Percentiles rank a stretch among this genome's conserved stretches.
These are phyloP conservation scores for Macaca mulatta DNA, from an alignment of 2,113 vertebrate species.

Conservation along the genomic window DNA sequence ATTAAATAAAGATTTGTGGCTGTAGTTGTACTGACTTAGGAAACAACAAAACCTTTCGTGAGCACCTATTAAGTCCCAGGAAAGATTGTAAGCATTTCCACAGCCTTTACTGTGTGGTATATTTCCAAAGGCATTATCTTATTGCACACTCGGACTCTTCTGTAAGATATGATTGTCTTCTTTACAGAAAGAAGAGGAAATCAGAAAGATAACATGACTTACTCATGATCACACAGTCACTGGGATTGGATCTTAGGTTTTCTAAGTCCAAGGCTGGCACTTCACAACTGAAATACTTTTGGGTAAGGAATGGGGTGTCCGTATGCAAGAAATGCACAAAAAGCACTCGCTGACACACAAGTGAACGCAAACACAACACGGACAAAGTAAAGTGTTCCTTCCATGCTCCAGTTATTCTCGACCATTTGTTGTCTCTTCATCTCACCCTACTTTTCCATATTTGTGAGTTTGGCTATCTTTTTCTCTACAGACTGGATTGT, in stretches of 20 bases:
- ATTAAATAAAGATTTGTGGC: slow-evolving; percentile 47
- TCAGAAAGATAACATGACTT: not conserved
- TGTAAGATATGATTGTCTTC: not conserved
- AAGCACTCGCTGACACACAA: not conserved
- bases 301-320: not conserved
- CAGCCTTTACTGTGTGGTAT: not conserved
- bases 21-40: not conserved
- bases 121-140: not conserved
- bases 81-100: not conserved
- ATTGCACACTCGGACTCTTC: not conserved
- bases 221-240: not conserved
- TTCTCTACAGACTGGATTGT: not conserved
- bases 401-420: not conserved
- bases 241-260: not conserved
- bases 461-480: not conserved
- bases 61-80: not conserved
- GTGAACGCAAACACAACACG: not conserved
- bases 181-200: not conserved
- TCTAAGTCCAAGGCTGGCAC: not conserved
- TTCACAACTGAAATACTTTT: not conserved
- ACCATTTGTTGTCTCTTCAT: not conserved
- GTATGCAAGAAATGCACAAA: not conserved
- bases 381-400: not conserved
- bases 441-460: not conserved
- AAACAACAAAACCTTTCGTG: not conserved